Conservation (phyloP, 2,113 vertebrate species). For the Cryptoleucopteryx plumbea region DNA sequence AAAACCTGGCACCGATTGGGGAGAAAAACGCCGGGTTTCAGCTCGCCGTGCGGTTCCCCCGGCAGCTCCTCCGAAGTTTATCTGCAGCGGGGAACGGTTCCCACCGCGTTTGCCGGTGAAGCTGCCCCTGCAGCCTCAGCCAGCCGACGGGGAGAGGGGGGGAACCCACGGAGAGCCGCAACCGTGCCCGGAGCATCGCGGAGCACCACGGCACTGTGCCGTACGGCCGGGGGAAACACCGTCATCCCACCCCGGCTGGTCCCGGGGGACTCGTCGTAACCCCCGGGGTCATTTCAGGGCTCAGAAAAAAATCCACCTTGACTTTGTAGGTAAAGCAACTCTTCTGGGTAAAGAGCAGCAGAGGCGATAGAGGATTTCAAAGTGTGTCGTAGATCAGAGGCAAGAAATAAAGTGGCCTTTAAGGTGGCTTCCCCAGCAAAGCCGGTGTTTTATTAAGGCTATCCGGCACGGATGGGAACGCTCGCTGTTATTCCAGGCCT, state of each 20-base stretch:
- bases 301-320: background rate
- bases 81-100: background rate
- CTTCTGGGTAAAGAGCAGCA: background rate
- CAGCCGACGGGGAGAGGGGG: background rate
- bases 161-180: rapidly evolving
- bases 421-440: background rate
- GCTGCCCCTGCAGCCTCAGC: background rate
- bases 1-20: background rate
- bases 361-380: background rate
- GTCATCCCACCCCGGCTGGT: background rate
- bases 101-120: rapidly evolving
- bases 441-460: background rate
- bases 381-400: background rate
- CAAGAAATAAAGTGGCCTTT: constrained; percentile 16
- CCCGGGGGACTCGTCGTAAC: rapidly evolving
- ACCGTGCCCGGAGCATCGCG: background rate
- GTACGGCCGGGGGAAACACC: rapidly evolving
- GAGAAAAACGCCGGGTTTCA: rapidly evolving
- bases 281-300: background rate
- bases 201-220: background rate
- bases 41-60: rapidly evolving
- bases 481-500: background rate
- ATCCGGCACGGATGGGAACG: background rate
- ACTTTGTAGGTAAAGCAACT: background rate
- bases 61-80: background rate